Base-by-base conservation (phyloP, 2,888 invertebrate species). In the Drosophila greeni region DNA sequence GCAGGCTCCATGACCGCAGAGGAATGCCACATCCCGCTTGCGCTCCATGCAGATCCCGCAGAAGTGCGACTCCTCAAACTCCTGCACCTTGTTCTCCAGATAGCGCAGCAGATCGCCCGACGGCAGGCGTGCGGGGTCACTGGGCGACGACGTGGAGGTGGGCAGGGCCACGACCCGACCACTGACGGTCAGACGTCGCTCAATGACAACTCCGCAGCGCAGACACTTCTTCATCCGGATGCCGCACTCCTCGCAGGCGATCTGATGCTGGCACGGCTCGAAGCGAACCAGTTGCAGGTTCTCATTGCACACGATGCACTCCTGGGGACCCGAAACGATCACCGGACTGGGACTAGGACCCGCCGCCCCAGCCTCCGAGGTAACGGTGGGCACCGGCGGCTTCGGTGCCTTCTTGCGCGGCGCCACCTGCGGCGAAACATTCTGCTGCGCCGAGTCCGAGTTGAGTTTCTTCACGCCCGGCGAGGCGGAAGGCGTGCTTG, bases 1-100 rank as follows among this genome's bases (percentile, higher is more conserved):
- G 87, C 96, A 96, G 14, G 95, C 94, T 23, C 94, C 94, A 84
- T 96, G 96, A 2, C 96, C 96, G 84, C 96, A 96, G n/a, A 95
- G 90, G 87, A 96, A 96, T 23, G 94, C 95, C 20, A 95, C 94
- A 84, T 95, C 95, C 36, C 94, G 90, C 66, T 92, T 91, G 34
- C 95, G 90, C 84, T 96, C 96, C 95, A 96, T 95, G 87, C 96
- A 96, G 76, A 96, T 96, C 57, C 94, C 93, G 85, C 96, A 96
- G 86, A 93, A 93, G 82, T 94, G 93, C 18, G 94, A 94, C 84
- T 96, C 96, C 86, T 96, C 96, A 74, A 96, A 93, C 88, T 96
- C 95, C 42, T 94, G 94, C 66, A 96, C 93, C 88, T 94, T 93
- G 75, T 92, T 93, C 86, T 95, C 95, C 56, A 95, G 88, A 82